Base-by-base conservation (phyloP, 2,113 vertebrate species). In the Pogona vitticeps region DNA sequence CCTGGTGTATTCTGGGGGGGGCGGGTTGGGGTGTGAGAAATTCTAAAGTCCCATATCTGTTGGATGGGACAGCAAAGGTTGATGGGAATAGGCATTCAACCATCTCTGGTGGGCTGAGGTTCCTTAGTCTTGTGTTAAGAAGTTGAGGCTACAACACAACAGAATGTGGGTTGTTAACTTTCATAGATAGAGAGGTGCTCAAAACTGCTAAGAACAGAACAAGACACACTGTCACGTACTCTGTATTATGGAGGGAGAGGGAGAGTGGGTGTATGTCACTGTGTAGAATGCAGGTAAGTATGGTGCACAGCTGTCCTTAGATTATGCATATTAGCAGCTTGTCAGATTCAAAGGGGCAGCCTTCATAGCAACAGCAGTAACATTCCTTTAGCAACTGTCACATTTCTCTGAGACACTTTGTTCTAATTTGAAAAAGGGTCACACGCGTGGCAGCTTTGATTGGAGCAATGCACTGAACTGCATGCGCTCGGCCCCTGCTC, bases 401-500 rank as follows among this genome's bases (percentile, higher is more conserved):
- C 52, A 82, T 18, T 63, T 71, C 82, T 65, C 75, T 0, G 18
- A 88, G 72, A 61, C 0, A 1, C 20, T 89, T 83, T 33, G 40
- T 33, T 86, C 90, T 82, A n/a, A 0, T 78, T 81, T 72, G n/a
- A 40, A 75, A 72, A 84, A 1, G 1, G 31, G 7, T 0, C 0
- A 56, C 31, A 70, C 67, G 3, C 0, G 33, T 0, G 17, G 80
- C 61, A 84, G 31, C 76, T 80, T 65, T 28, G 2, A 52, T 38
- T n/a, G 68, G 23, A 82, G 68, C 31, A 33, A 65, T 75, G 46
- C 0, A 0, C 80, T 0, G 0, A 80, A 65, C 79, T 40, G 23
- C 79, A 28, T 0, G 0, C 9, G 65, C 52, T 28, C 12, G 1
- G 0, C 0, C 0, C 80, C 68, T 14, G 0, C 2, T 0, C 7